A percentile compares a stretch with the other conserved stretches of the same genome.
These are phyloP conservation scores for Mus spicilegus DNA, from an alignment of 2,113 vertebrate species.

Conservation along the genomic window DNA sequence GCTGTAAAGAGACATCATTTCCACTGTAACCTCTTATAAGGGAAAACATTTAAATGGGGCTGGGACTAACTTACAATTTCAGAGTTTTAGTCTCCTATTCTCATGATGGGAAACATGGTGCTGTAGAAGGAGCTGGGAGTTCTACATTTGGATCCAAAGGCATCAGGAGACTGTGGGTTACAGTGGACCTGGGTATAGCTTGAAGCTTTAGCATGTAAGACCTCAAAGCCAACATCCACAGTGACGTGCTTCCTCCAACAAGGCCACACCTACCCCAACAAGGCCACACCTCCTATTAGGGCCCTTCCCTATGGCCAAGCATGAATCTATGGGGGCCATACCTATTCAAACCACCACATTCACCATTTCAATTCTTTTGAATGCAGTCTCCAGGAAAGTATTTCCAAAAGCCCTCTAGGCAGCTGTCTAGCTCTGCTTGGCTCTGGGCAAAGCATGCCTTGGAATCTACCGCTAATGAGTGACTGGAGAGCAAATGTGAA, in stretches of 20 bases:
- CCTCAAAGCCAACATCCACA: not conserved
- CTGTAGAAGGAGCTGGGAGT: not conserved
- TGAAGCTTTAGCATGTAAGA: not conserved
- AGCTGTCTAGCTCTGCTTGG: not conserved
- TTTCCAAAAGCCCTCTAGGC: conserved; percentile 55
- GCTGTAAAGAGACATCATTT: not conserved
- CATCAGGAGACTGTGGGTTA: not conserved
- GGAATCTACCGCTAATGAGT: conserved; percentile 45
- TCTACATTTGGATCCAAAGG: not conserved
- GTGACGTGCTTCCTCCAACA: not conserved
- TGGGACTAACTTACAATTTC: not conserved
- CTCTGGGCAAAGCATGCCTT: not conserved
- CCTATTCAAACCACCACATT: not conserved
- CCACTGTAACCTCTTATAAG: not conserved
- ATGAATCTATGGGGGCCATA: not conserved
- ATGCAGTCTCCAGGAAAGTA: not conserved
- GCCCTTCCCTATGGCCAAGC: not conserved
- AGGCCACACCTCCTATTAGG: not conserved
- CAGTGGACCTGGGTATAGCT: not conserved
- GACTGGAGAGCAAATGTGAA: not conserved
- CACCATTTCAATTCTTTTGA: not conserved
- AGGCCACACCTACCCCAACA: not conserved
- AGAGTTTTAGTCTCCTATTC: not conserved
- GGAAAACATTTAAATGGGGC: not conserved
- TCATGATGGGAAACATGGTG: not conserved